phyloP scores from a whole-genome alignment of 2,113 vertebrate genomes.

The Ginglymostoma cirratum region DNA sequence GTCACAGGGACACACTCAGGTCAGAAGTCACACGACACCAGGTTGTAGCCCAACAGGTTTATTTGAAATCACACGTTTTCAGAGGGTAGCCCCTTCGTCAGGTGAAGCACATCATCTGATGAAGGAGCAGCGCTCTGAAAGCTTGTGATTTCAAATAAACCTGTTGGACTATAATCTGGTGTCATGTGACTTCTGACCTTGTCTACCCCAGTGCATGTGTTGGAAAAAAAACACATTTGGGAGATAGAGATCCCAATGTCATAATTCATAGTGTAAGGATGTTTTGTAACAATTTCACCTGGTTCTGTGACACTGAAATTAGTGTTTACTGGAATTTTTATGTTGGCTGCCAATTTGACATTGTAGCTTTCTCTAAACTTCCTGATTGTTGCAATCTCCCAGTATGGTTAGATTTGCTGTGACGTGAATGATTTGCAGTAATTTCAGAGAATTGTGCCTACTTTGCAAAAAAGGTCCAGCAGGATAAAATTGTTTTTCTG shows the following conservation, averaged over 20 bases:
- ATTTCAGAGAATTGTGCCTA: neutral
- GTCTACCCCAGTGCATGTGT: too few species aligned
- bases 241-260: neutral
- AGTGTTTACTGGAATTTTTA: neutral
- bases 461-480: neutral
- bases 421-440: neutral
- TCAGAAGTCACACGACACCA: too few species aligned
- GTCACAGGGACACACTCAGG: neutral
- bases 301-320: neutral
- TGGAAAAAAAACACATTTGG: neutral
- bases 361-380: constrained; percentile 17
- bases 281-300: neutral
- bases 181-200: too few species aligned
- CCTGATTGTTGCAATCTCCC: constrained; percentile 8
- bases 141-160: too few species aligned
- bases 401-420: neutral
- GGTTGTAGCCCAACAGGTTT: too few species aligned
- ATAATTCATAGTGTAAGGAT: neutral
- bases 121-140: too few species aligned
- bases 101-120: too few species aligned
- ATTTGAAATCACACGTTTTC: too few species aligned
- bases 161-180: too few species aligned
- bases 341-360: neutral
- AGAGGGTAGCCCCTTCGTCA: too few species aligned
- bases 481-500: neutral